Evolutionary conservation across 2,888 invertebrate genomes (phyloP).

Genomic region (Antheraea yamamai): DNA sequence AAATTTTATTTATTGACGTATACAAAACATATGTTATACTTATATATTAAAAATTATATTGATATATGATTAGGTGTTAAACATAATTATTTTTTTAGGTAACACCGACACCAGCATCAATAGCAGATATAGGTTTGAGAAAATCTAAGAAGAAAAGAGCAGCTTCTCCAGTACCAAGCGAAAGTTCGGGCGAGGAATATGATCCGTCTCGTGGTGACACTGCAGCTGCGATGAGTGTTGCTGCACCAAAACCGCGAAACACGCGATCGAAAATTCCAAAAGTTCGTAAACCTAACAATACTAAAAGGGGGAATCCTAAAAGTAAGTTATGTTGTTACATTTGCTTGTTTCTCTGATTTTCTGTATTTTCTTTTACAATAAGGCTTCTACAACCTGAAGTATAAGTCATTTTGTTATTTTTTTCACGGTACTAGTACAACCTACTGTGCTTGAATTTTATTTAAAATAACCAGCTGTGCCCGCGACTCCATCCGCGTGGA

Average conservation of each 20-base stretch:
- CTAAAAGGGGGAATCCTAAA: constrained; percentile 67
- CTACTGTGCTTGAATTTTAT: no score
- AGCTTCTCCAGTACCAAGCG: constrained; percentile 67
- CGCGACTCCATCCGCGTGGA: no score
- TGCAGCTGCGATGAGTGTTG: constrained; percentile 68
- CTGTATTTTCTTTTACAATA: background rate
- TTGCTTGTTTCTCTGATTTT: background rate
- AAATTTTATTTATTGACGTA: no score
- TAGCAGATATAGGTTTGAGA: constrained; percentile 68
- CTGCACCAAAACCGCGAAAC: constrained; percentile 68
- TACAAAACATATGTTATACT: no score
- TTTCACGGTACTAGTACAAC: no score
- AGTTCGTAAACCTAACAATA: constrained; percentile 60
- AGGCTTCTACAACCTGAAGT: no score
- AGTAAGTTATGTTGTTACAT: background rate
- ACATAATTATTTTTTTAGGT: constrained; percentile 33
- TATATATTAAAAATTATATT: background rate
- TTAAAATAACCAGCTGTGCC: no score
- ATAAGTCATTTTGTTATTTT: no score
- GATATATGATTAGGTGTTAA: background rate
- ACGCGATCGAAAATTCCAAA: constrained; percentile 53
- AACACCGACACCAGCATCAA: constrained; percentile 61
- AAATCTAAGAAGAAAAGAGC: constrained; percentile 75
- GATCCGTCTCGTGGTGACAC: constrained; percentile 70
- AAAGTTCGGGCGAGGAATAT: constrained; percentile 77